A percentile compares a stretch with the other conserved stretches of the same genome.
These are phyloP conservation scores for Aplysia californica DNA, from an alignment of 1,140 invertebrate genomes.

Conservation along the genomic window DNA sequence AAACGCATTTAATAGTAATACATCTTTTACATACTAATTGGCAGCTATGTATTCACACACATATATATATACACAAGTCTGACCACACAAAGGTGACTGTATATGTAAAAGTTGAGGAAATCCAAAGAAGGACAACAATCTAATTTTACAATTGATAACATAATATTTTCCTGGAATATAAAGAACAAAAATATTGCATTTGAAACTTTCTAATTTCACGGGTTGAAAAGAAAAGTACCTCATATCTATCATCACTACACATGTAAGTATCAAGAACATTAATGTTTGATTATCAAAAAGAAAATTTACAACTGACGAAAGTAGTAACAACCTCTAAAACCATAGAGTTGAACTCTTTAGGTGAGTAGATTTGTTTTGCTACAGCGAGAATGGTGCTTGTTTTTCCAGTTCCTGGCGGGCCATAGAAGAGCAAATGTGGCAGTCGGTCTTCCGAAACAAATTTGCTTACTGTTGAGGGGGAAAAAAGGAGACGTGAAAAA, in stretches of 20 bases:
- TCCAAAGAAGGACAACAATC: too few relatives aligned
- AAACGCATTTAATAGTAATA: too few relatives aligned
- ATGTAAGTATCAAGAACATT: too few relatives aligned
- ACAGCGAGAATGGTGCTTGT: slow-evolving; percentile 98
- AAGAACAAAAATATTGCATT: not conserved
- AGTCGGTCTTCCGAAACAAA: slow-evolving; percentile 93
- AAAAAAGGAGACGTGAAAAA: not conserved
- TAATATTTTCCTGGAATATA: not conserved
- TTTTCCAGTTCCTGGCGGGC: slow-evolving; percentile 98
- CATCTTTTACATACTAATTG: not conserved
- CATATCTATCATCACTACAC: too few relatives aligned
- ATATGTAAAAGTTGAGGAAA: too few relatives aligned
- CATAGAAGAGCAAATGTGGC: slow-evolving; percentile 98
- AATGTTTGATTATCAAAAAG: too few relatives aligned
- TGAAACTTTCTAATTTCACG: not conserved
- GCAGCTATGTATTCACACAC: too few relatives aligned
- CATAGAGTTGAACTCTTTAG: slow-evolving; percentile 88
- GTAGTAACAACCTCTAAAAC: slow-evolving; percentile 71
- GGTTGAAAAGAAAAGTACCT: not conserved
- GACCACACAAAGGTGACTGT: too few relatives aligned
- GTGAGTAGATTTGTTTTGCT: slow-evolving; percentile 91
- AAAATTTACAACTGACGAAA: not conserved
- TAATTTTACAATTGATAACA: too few relatives aligned
- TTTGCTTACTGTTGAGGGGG: slow-evolving; percentile 81
- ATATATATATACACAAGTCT: too few relatives aligned